A percentile compares a stretch with the other conserved stretches of the same genome.
phyloP scores from a whole-genome alignment of 2,888 invertebrate species.

The Thecocarcelia acutangulata region DNA sequence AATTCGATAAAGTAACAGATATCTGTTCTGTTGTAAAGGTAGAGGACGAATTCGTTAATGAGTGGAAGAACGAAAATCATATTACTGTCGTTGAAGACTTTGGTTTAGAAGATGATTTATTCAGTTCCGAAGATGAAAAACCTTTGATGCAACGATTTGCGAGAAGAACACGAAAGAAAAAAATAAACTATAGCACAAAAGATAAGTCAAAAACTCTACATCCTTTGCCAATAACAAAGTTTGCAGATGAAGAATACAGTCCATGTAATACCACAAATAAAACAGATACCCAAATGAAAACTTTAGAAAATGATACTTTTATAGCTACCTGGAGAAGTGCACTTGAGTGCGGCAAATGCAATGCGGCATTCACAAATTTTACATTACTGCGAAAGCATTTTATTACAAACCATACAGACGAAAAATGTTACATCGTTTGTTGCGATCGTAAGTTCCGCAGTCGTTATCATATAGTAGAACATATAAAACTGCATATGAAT shows the following conservation, averaged over 20 bases:
- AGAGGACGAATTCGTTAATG: constrained; percentile 29
- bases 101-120: constrained; percentile 29
- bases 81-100: constrained; percentile 39
- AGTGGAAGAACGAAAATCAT: constrained; percentile 48
- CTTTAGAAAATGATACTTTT: constrained; percentile 62
- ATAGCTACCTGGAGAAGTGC: constrained; percentile 65
- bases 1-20: constrained; percentile 50
- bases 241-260: constrained; percentile 10
- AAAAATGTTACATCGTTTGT: constrained; percentile 70
- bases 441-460: constrained; percentile 71
- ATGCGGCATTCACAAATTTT: constrained; percentile 59
- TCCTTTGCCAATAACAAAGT: constrained; percentile 14
- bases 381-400: constrained; percentile 70
- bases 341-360: constrained; percentile 70
- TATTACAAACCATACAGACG: constrained; percentile 62
- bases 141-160: constrained; percentile 58
- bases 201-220: too few relatives aligned
- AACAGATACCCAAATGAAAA: constrained; percentile 40
- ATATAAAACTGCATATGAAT: constrained; percentile 71
- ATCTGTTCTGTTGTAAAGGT: constrained; percentile 43
- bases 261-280: constrained; percentile 4
- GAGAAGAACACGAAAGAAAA: not conserved
- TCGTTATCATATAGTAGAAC: constrained; percentile 71
- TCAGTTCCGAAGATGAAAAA: constrained; percentile 69
- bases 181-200: too few relatives aligned